Evolutionary conservation across 2,888 invertebrate species (phyloP).

Genomic region (Drosophila mettleri): DNA sequence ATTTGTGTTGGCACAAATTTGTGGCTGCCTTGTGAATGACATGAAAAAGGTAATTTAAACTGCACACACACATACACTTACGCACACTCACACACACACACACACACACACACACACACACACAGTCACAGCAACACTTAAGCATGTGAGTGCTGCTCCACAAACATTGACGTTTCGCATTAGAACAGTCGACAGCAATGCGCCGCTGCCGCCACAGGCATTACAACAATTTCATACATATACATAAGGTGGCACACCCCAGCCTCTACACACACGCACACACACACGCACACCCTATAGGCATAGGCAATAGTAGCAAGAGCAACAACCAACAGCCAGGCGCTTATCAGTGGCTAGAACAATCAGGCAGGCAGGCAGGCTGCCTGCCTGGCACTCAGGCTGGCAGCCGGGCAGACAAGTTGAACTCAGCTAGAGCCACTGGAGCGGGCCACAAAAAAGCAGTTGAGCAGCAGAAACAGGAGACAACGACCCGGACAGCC

Average conservation of each 20-base stretch:
- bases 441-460: constrained; percentile 39
- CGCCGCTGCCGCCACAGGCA: constrained; percentile 51
- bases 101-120: constrained; percentile 8
- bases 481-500: constrained; percentile 71
- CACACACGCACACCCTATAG: neutral
- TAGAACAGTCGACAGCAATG: constrained; percentile 36
- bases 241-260: constrained; percentile 13
- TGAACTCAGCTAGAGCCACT: constrained; percentile 22
- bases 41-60: constrained; percentile 70
- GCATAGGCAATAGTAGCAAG: constrained; percentile 11
- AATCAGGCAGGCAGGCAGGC: constrained; percentile 49
- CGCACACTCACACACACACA: constrained; percentile 3
- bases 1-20: constrained; percentile 64
- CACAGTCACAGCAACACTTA: constrained; percentile 19
- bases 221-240: constrained; percentile 68
- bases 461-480: constrained; percentile 40
- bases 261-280: neutral
- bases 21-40: constrained; percentile 56
- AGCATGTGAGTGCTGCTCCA: constrained; percentile 36
- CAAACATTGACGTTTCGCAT: constrained; percentile 55
- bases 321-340: constrained; percentile 32
- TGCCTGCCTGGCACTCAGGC: too few relatives aligned
- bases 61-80: constrained; percentile 18
- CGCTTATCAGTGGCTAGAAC: constrained; percentile 69
- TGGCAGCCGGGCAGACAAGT: constrained; percentile 24